Evolutionary conservation across 2,888 invertebrate genomes (phyloP).

Genomic region (Ypsolopha sequella): DNA sequence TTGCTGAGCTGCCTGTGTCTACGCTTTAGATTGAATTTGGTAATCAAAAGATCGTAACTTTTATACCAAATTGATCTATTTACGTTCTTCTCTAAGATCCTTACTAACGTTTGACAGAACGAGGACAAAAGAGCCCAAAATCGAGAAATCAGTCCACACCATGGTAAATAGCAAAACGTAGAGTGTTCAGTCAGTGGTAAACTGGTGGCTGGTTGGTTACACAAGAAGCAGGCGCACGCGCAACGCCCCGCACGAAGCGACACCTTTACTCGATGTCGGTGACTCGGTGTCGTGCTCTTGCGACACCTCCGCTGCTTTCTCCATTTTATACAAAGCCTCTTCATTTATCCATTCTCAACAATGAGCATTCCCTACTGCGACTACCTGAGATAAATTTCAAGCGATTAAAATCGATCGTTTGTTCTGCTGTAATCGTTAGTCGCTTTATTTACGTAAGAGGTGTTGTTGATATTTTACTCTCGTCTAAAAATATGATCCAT

Average conservation of each 20-base stretch:
- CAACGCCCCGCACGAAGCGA: not conserved
- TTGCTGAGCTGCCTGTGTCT: not conserved
- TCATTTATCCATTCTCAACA: not conserved
- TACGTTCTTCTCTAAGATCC: no score
- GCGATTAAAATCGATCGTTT: no score
- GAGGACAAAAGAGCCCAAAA: no score
- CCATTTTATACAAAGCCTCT: conserved; percentile 23
- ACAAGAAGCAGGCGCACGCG: not conserved
- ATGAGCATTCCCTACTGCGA: not conserved
- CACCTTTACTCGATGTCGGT: conserved; percentile 10
- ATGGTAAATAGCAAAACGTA: not conserved
- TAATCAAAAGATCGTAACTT: not conserved
- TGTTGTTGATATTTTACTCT: not conserved
- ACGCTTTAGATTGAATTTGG: not conserved
- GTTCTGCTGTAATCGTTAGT: no score
- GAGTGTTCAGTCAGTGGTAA: not conserved
- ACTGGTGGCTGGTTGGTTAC: not conserved
- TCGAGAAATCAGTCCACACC: no score
- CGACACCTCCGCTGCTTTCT: conserved; percentile 52
- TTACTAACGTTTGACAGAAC: no score
- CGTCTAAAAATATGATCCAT: no score
- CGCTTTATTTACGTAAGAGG: not conserved
- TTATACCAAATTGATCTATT: no score
- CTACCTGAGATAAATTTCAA: no score
- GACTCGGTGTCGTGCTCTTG: conserved; percentile 24